These are phyloP conservation scores for Corythoichthys haematopterus DNA, from an alignment of 2,113 vertebrate species.

Conservation along the genomic window DNA sequence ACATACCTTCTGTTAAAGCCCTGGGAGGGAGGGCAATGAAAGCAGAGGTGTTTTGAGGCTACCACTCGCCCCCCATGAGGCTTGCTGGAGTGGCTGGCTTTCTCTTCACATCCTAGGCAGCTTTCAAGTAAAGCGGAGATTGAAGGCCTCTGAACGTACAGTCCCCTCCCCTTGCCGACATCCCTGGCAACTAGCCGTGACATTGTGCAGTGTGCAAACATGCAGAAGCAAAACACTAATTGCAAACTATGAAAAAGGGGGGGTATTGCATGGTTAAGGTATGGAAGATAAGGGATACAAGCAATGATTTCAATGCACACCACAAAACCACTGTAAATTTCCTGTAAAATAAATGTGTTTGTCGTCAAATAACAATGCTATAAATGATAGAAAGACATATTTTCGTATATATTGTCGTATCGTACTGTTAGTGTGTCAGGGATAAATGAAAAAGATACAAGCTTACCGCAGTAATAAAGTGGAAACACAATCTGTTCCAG, in stretches of 20 bases:
- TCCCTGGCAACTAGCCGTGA: slow-evolving; percentile 22
- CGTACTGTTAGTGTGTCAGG: not conserved
- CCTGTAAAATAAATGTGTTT: not conserved
- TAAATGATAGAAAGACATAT: too few species aligned
- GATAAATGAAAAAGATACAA: not conserved
- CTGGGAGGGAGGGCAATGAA: slow-evolving; percentile 38
- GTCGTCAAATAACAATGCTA: too few species aligned
- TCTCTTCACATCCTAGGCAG: slow-evolving; percentile 50
- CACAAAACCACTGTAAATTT: not conserved
- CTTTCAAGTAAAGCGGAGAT: slow-evolving; percentile 55
- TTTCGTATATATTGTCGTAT: too few species aligned
- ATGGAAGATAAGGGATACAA: slow-evolving; percentile 12
- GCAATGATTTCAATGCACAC: not conserved
- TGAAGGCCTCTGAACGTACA: slow-evolving; percentile 36
- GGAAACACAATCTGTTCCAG: not conserved
- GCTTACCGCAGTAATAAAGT: not conserved
- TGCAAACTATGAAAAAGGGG: slow-evolving; percentile 41
- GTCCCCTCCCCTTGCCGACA: not conserved
- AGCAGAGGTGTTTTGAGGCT: slow-evolving; percentile 54
- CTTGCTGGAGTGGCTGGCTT: slow-evolving; percentile 42
- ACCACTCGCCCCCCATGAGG: slow-evolving; percentile 38
- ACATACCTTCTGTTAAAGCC: slow-evolving; percentile 65
- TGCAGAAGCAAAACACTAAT: slow-evolving; percentile 50
- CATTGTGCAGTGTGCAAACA: slow-evolving; percentile 7
- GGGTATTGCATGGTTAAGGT: slow-evolving; percentile 11